These are phyloP conservation scores for Drosophila bipectinata DNA, from an alignment of 1,140 invertebrate genomes.

Conservation along the genomic window DNA sequence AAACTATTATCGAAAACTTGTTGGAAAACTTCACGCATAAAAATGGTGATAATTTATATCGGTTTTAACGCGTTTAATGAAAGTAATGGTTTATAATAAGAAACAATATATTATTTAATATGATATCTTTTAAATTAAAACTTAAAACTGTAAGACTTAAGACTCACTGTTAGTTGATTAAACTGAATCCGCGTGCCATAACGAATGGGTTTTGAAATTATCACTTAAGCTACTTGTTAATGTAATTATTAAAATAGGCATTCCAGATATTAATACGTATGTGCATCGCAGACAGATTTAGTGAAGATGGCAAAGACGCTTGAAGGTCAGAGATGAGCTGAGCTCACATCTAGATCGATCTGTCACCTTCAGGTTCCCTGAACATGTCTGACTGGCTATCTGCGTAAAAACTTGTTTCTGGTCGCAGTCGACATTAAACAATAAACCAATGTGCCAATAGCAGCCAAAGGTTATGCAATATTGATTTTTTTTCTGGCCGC, in stretches of 20 bases:
- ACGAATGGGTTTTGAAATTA: no score
- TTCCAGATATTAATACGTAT: neutral
- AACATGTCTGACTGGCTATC: conserved; percentile 38
- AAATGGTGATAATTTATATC: neutral
- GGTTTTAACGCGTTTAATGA: neutral
- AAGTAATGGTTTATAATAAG: neutral
- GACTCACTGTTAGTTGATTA: no score
- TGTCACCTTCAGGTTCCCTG: conserved; percentile 14
- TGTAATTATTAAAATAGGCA: neutral
- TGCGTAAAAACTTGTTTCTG: conserved; percentile 62
- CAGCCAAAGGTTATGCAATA: conserved; percentile 69
- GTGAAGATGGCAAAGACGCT: conserved; percentile 50
- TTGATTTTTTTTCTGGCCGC: conserved; percentile 43
- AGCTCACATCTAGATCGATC: conserved; percentile 54
- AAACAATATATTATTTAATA: neutral
- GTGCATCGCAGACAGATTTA: neutral
- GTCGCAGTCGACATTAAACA: conserved; percentile 30
- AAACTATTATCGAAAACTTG: neutral
- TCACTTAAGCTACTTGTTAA: neutral
- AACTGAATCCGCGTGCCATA: no score
- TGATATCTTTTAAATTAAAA: no score
- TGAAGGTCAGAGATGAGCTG: conserved; percentile 66
- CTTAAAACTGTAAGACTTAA: no score
- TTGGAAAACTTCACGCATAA: neutral
- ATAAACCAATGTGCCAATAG: conserved; percentile 30